phyloP scores from a whole-genome alignment of 2,113 vertebrate species.

The Platanista minor region DNA sequence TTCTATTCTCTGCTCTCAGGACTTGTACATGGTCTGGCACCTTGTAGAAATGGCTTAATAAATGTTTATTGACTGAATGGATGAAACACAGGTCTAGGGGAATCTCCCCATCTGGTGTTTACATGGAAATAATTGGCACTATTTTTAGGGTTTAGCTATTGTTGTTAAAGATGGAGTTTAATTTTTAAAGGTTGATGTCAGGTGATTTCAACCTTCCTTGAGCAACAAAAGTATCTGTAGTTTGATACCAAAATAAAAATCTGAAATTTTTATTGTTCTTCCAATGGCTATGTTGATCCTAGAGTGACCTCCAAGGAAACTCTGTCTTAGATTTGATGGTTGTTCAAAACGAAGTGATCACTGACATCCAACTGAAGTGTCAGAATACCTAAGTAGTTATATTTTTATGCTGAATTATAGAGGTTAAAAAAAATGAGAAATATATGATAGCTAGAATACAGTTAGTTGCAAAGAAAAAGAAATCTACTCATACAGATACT shows the following conservation, averaged over 20 bases:
- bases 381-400: neutral
- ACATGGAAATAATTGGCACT: neutral
- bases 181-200: neutral
- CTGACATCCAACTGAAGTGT: neutral
- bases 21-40: neutral
- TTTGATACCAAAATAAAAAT: neutral
- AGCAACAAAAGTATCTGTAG: neutral
- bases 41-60: neutral
- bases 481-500: neutral
- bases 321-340: neutral
- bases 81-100: neutral
- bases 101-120: neutral
- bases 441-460: neutral
- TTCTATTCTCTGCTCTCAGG: neutral
- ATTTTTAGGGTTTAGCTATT: neutral
- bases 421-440: neutral
- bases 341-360: neutral
- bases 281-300: neutral
- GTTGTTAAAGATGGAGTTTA: neutral
- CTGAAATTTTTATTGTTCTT: neutral
- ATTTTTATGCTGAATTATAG: neutral
- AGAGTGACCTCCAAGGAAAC: neutral
- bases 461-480: neutral
- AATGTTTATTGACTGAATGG: neutral
- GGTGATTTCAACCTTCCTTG: neutral